Conservation (phyloP, 2,888 invertebrate genomes). For the Euphydryas editha region DNA sequence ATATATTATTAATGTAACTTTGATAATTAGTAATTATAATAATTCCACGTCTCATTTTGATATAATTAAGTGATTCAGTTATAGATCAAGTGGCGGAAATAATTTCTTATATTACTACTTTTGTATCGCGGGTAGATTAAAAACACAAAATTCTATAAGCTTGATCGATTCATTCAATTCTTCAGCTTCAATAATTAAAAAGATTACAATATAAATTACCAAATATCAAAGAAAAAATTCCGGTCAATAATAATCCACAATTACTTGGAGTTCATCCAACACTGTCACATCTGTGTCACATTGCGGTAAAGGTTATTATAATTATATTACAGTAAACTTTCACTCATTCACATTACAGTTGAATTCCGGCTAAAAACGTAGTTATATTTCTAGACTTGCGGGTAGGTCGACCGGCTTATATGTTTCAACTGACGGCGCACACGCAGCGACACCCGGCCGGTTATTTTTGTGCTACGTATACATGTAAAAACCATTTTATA, state of each 20-base stretch:
- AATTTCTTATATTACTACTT: no score
- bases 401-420: constrained; percentile 48
- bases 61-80: no score
- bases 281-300: constrained; percentile 55
- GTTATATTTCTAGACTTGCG: constrained; percentile 38
- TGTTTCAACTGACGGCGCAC: constrained; percentile 51
- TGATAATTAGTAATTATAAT: no score
- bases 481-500: constrained; percentile 77
- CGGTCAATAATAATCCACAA: constrained; percentile 59
- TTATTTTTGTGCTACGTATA: constrained; percentile 80
- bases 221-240: constrained; percentile 54
- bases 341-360: constrained; percentile 26
- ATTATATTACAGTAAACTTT: constrained; percentile 44
- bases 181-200: neutral
- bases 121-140: no score
- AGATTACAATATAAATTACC: constrained; percentile 55
- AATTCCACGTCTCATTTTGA: no score
- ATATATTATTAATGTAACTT: no score
- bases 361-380: constrained; percentile 24
- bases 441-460: constrained; percentile 73
- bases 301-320: constrained; percentile 45
- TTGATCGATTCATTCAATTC: neutral
- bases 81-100: no score
- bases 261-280: constrained; percentile 68
- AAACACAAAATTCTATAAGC: neutral